Conservation (phyloP, 1,140 invertebrate genomes). For the Lasaia peninsularis region DNA sequence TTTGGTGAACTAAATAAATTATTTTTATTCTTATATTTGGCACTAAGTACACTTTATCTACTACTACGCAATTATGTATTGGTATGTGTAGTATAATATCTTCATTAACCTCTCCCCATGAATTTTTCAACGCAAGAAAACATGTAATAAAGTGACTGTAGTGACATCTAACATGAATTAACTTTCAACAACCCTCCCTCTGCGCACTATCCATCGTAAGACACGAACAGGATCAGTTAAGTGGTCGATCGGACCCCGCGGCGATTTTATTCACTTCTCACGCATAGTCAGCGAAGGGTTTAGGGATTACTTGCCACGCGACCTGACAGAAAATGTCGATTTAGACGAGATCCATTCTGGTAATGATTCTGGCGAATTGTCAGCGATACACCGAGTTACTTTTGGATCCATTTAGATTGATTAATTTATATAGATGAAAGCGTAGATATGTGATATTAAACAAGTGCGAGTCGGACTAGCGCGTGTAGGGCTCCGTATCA, state of each 20-base stretch:
- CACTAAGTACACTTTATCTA: no score
- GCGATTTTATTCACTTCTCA: slow-evolving; percentile 70
- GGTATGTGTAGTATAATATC: slow-evolving; percentile 12
- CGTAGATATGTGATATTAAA: background rate
- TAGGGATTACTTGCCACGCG: slow-evolving; percentile 66
- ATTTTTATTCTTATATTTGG: no score
- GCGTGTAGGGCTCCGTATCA: no score
- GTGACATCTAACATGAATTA: slow-evolving; percentile 71
- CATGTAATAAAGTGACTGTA: slow-evolving; percentile 56
- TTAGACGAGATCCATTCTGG: slow-evolving; percentile 51
- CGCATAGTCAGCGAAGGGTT: slow-evolving; percentile 55
- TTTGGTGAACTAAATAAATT: no score
- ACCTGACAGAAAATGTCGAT: slow-evolving; percentile 70
- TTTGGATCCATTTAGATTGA: slow-evolving; percentile 46
- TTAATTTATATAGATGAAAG: slow-evolving; percentile 34
- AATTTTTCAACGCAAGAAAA: slow-evolving; percentile 38
- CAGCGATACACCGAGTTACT: slow-evolving; percentile 44
- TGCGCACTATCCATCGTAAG: slow-evolving; percentile 54
- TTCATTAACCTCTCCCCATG: background rate
- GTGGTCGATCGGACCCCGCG: slow-evolving; percentile 55
- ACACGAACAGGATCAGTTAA: slow-evolving; percentile 55
- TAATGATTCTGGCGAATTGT: slow-evolving; percentile 64
- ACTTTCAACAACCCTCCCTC: slow-evolving; percentile 57
- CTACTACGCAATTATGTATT: no score
- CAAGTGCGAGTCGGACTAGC: no score